These are phyloP conservation scores for Progne subis DNA, from an alignment of 2,113 vertebrate genomes.

Conservation along the genomic window DNA sequence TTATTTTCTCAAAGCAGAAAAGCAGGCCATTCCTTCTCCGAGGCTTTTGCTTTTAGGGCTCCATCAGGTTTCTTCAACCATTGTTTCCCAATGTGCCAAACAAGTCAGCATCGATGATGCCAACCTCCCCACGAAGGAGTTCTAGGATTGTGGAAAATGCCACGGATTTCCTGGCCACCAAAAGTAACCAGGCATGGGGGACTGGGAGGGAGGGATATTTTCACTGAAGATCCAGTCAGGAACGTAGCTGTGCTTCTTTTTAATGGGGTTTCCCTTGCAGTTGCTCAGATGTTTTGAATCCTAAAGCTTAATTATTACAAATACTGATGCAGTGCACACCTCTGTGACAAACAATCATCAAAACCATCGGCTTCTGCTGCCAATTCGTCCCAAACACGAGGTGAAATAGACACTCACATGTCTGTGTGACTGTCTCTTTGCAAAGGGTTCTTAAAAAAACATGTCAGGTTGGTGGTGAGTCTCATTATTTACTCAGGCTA, in stretches of 20 bases:
- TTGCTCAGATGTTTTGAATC: constrained; percentile 53
- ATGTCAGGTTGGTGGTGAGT: constrained; percentile 18
- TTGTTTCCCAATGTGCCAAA: constrained; percentile 1
- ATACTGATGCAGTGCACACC: constrained; percentile 2
- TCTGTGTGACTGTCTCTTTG: constrained; percentile 40
- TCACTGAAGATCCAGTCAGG: constrained; percentile 14
- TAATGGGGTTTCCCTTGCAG: constrained; percentile 38
- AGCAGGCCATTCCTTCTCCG: neutral
- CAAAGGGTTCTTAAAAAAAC: constrained; percentile 48
- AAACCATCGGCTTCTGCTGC: neutral
- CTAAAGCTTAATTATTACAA: constrained; percentile 55
- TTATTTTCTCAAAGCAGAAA: neutral
- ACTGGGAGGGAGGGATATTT: neutral
- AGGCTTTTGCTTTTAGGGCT: neutral
- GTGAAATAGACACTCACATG: constrained; percentile 31
- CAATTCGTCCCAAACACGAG: constrained; percentile 17
- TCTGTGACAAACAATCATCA: constrained; percentile 44
- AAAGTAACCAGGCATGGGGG: neutral
- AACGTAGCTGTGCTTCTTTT: constrained; percentile 16
- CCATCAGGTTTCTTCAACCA: neutral
- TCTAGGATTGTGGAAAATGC: constrained; percentile 12
- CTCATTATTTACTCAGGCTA: constrained; percentile 49
- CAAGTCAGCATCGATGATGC: neutral
- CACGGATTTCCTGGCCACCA: constrained; percentile 4
- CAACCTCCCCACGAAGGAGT: rapidly evolving